phyloP scores from a whole-genome alignment of 2,113 vertebrate species.

The Spea multiplicata region DNA sequence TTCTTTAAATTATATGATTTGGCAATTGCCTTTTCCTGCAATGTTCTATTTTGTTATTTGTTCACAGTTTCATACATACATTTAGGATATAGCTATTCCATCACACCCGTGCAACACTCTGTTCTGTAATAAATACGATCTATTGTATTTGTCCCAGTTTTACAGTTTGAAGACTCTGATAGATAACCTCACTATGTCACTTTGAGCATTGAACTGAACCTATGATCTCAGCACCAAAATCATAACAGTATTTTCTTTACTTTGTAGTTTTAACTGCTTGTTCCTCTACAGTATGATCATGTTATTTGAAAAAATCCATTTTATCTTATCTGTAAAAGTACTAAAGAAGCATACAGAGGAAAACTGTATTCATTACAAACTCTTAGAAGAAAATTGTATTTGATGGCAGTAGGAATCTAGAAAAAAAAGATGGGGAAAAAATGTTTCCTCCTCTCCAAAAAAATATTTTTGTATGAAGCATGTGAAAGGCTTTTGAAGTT shows the following conservation, averaged over 20 bases:
- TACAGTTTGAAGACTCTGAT: not conserved
- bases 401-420: constrained; percentile 29
- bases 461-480: constrained; percentile 7
- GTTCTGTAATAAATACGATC: not conserved
- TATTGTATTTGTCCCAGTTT: constrained; percentile 6
- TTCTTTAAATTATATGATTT: too few species aligned
- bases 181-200: not conserved
- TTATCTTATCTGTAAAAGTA: constrained; percentile 37
- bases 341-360: constrained; percentile 18
- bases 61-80: too few species aligned
- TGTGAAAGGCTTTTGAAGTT: constrained; percentile 12
- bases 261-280: constrained; percentile 16
- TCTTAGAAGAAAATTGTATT: constrained; percentile 11
- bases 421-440: constrained; percentile 16
- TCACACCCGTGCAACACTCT: not conserved
- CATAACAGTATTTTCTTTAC: constrained; percentile 20
- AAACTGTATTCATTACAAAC: constrained; percentile 21
- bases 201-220: constrained; percentile 2
- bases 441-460: not conserved
- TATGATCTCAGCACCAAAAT: constrained; percentile 13
- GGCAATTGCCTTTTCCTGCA: too few species aligned
- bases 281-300: constrained; percentile 7
- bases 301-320: constrained; percentile 30
- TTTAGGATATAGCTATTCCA: too few species aligned
- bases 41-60: too few species aligned